Conservation (phyloP, 2,113 vertebrate genomes). For the Tamias sibiricus region DNA sequence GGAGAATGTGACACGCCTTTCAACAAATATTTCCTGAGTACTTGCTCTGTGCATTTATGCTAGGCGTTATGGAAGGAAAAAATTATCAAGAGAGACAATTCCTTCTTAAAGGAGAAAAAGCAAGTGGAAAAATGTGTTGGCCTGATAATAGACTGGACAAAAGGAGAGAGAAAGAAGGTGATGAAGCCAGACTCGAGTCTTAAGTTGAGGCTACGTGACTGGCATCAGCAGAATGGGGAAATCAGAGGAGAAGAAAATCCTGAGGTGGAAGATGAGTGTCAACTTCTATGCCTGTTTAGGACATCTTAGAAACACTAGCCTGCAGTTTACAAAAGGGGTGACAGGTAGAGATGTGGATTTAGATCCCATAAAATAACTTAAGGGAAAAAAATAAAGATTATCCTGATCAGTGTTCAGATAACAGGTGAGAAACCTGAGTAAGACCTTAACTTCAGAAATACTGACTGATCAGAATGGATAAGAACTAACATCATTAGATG, state of each 20-base stretch:
- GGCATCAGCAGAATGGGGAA: neutral
- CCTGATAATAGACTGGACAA: neutral
- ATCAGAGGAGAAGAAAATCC: neutral
- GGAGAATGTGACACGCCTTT: neutral
- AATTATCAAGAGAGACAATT: neutral
- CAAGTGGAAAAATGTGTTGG: neutral
- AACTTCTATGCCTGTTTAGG: neutral
- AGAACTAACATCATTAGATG: neutral
- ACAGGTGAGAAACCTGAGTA: neutral
- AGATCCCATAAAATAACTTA: neutral
- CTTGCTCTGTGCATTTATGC: neutral
- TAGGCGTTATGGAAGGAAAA: neutral
- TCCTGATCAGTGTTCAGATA: neutral
- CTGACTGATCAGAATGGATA: neutral
- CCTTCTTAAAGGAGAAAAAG: neutral
- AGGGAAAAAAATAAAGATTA: neutral
- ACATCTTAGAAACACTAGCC: neutral
- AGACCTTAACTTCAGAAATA: neutral
- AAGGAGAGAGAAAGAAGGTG: neutral
- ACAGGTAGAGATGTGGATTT: neutral
- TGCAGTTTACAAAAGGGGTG: neutral
- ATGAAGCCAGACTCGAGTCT: neutral
- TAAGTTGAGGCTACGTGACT: neutral
- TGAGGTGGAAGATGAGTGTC: neutral
- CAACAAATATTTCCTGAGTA: constrained; percentile 13